Evolutionary conservation across 2,888 invertebrate genomes (phyloP), one percentile per base, ranked within the genome.

Genomic region (Drosophila mayaguana): DNA sequence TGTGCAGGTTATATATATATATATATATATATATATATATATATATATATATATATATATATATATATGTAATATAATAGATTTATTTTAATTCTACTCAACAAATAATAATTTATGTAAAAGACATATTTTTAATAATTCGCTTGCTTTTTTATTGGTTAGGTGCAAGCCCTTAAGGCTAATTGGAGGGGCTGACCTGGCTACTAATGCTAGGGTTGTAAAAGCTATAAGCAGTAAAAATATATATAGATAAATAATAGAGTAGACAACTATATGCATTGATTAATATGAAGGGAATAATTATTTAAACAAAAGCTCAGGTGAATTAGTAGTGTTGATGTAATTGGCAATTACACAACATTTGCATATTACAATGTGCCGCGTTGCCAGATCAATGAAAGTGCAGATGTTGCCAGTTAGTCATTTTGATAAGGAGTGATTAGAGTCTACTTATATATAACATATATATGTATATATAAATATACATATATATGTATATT

Each of bases 161-260:
- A 61, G 28, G 18, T 18, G 14, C 50, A 25, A 20, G 20, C 55
- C 50, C 43, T 51, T 38, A 12, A 20, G 5, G 40, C 22, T 42
- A 72, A 73, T 73, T 61, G 72, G 57, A 66, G 66, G 53, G 20
- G 46, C 16, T 73, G 72, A 73, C 66, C 72, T 61, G 66, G 22
- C 22, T 54, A 32, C 42, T 46, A 59, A 57, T 34, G 12, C 2
- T 4, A 22, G 14, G 45, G 22, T 34, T 45, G 45, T 9, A 57
- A 72, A 56, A 42, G 18, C 42, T 16, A 61, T 61, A 65, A 60
- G 25, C 59, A 53, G 50, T 60, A 65, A 48, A 60, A 57, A 16
- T 22, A 16, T 38, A 22, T 40, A 54, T 25, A 45, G 12, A 22
- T 25, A 36, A 20, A n/a, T 63, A 56, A 9, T 48, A 48, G 12